Percentiles rank a stretch among this genome's conserved stretches.
These are phyloP conservation scores for Habroteleia sp. DNA, from an alignment of 2,888 invertebrate genomes.

Conservation along the genomic window DNA sequence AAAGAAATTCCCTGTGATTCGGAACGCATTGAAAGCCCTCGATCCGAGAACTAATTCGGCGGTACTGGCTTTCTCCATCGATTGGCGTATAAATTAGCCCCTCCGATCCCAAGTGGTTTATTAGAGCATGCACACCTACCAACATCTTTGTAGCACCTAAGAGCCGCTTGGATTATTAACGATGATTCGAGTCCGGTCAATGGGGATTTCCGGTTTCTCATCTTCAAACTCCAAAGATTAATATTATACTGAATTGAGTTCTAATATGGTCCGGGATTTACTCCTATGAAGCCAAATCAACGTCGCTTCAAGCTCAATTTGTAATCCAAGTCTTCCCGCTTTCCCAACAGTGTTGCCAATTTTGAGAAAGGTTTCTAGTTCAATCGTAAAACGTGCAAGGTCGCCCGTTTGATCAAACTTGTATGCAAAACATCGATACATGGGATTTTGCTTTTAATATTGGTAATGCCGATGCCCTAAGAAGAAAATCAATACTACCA, in stretches of 20 bases:
- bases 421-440: no score
- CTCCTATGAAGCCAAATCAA: slow-evolving; percentile 22
- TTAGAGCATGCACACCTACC: slow-evolving; percentile 33
- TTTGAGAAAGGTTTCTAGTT: neutral
- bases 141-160: slow-evolving; percentile 40
- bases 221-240: slow-evolving; percentile 22
- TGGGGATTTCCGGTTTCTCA: slow-evolving; percentile 42
- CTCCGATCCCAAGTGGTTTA: slow-evolving; percentile 29
- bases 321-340: neutral
- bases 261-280: slow-evolving; percentile 14
- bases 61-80: slow-evolving; percentile 30
- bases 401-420: neutral
- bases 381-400: neutral
- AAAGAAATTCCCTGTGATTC: slow-evolving; percentile 20
- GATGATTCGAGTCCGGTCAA: slow-evolving; percentile 37
- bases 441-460: no score
- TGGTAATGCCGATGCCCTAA: no score
- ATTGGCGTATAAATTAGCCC: slow-evolving; percentile 44
- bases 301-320: slow-evolving; percentile 36
- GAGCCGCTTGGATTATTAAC: slow-evolving; percentile 30
- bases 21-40: slow-evolving; percentile 16
- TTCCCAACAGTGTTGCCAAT: neutral
- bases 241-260: slow-evolving; percentile 35
- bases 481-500: no score
- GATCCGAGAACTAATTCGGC: slow-evolving; percentile 23